These are phyloP conservation scores for Sebastes taczanowskii DNA, from an alignment of 2,797 vertebrate genomes.

Conservation along the genomic window DNA sequence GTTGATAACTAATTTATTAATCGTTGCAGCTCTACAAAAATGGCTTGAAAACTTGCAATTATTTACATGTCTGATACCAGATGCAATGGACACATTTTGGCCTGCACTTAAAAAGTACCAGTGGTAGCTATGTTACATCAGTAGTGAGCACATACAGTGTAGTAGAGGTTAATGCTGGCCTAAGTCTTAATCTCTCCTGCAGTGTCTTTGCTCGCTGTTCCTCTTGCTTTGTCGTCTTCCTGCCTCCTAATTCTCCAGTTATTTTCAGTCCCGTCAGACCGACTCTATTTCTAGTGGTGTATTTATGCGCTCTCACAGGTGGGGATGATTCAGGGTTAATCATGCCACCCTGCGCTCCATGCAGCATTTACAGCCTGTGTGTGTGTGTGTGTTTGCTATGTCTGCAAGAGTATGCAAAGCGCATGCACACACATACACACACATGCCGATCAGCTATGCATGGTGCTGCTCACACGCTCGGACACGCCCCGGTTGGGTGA, in stretches of 20 bases:
- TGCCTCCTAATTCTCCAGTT: constrained; percentile 58
- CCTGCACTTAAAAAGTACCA: neutral
- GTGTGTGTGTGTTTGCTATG: constrained; percentile 21
- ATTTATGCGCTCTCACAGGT: constrained; percentile 71
- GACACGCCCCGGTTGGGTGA: constrained; percentile 78
- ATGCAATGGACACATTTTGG: neutral
- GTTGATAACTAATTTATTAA: too few relatives aligned
- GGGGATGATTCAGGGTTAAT: constrained; percentile 61
- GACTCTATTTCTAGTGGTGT: constrained; percentile 67
- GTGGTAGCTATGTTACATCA: neutral
- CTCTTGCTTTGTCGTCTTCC: constrained; percentile 51
- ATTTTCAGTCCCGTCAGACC: constrained; percentile 62
- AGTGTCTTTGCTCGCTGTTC: constrained; percentile 23
- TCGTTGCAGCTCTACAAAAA: neutral
- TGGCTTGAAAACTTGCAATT: neutral
- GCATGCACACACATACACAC: constrained; percentile 26
- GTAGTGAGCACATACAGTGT: neutral
- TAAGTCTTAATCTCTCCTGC: constrained; percentile 45
- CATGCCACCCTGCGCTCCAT: constrained; percentile 21
- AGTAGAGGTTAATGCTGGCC: constrained; percentile 7
- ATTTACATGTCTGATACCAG: neutral
- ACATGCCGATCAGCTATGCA: constrained; percentile 47
- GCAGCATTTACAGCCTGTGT: constrained; percentile 12
- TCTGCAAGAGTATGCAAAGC: constrained; percentile 60
- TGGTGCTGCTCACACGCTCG: constrained; percentile 37